phyloP scores from a whole-genome alignment of 2,888 invertebrate genomes.

The Acrobasis suavella region DNA sequence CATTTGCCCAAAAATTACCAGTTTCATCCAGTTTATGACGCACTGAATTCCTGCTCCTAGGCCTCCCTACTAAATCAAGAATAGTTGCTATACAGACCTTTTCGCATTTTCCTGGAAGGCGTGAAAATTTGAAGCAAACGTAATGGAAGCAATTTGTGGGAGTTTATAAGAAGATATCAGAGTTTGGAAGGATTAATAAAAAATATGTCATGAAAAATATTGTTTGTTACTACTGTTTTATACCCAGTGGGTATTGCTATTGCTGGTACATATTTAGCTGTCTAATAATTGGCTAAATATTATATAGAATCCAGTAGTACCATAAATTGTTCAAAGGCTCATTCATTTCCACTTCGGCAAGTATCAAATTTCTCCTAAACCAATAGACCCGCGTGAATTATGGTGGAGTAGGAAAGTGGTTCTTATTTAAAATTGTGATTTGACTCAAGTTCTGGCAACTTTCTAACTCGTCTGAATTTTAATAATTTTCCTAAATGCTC shows the following conservation, averaged over 20 bases:
- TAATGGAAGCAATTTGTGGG: too few relatives aligned
- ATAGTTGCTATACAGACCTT: slow-evolving; percentile 16
- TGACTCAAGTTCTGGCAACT: slow-evolving; percentile 37
- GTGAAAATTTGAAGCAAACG: too few relatives aligned
- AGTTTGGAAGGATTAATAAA: too few relatives aligned
- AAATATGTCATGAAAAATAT: too few relatives aligned
- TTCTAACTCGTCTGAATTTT: slow-evolving; percentile 36
- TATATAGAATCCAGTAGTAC: neutral
- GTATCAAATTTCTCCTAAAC: slow-evolving; percentile 32
- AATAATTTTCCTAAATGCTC: neutral
- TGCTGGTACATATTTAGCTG: too few relatives aligned
- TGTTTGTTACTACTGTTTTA: too few relatives aligned
- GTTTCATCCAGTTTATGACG: slow-evolving; percentile 64
- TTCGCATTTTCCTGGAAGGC: slow-evolving; percentile 1
- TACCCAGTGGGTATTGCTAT: too few relatives aligned
- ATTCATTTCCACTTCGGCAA: slow-evolving; percentile 14
- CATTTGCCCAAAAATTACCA: slow-evolving; percentile 72
- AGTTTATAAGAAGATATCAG: too few relatives aligned
- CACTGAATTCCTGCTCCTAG: slow-evolving; percentile 43
- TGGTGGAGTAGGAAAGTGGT: slow-evolving; percentile 37
- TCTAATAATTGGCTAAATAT: too few relatives aligned
- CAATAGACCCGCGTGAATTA: slow-evolving; percentile 30
- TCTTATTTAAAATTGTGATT: slow-evolving; percentile 40
- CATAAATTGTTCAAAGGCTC: neutral
- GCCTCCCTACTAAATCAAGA: slow-evolving; percentile 22